Conservation (phyloP, 2,888 invertebrate genomes). For the Epinotia demarniana region DNA sequence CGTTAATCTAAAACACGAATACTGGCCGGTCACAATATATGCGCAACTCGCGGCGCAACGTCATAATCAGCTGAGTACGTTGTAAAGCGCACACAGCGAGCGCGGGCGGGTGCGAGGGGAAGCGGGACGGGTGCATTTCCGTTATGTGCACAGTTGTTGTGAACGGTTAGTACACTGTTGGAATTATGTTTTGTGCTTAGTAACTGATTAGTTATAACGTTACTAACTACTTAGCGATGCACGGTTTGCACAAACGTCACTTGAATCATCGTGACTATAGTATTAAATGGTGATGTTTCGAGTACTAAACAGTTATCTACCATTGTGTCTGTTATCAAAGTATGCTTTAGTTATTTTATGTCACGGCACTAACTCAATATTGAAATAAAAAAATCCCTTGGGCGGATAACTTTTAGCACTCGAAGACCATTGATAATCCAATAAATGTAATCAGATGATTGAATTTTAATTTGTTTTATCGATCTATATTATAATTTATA, state of each 20-base stretch:
- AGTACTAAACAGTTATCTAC: not conserved
- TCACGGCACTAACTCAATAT: not conserved
- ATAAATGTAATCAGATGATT: not conserved
- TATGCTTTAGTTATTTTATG: not conserved
- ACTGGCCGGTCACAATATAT: not conserved
- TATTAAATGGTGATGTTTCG: not conserved
- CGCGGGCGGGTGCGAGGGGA: too few relatives aligned
- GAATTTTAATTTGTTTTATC: not conserved
- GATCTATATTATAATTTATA: too few relatives aligned
- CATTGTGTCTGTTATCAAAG: not conserved
- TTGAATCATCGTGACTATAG: not conserved
- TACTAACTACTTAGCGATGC: not conserved
- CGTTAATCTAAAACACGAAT: not conserved
- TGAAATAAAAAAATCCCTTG: not conserved
- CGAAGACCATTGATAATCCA: not conserved
- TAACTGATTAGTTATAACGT: not conserved
- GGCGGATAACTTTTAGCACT: not conserved
- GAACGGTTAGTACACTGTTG: not conserved
- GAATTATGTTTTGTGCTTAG: not conserved
- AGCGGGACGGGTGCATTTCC: too few relatives aligned
- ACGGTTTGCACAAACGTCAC: not conserved
- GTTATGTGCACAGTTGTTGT: too few relatives aligned
- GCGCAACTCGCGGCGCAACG: too few relatives aligned
- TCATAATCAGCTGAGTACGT: too few relatives aligned
- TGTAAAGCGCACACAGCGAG: too few relatives aligned